Evolutionary conservation across 2,113 vertebrate genomes (phyloP).

Genomic region (Gorsachius goisagi): DNA sequence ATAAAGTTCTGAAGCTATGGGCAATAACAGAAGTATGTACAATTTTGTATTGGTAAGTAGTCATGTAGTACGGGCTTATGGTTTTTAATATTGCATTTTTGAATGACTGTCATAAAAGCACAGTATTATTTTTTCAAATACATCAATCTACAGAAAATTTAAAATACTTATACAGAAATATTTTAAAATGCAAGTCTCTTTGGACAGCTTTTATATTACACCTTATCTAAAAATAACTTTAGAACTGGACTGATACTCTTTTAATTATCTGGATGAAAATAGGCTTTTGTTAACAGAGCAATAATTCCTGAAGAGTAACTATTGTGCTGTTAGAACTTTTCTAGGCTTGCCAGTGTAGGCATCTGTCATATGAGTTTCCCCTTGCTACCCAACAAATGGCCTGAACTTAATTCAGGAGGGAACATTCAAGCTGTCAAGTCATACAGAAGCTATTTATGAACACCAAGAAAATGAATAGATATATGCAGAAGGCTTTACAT

Average conservation of each 20-base stretch:
- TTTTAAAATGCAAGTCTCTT: background rate
- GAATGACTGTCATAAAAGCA: background rate
- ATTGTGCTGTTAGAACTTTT: slow-evolving; percentile 5
- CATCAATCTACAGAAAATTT: background rate
- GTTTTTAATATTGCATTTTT: background rate
- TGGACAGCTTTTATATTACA: background rate
- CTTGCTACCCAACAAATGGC: slow-evolving; percentile 44
- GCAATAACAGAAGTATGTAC: background rate
- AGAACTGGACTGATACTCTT: background rate
- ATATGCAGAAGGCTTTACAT: slow-evolving; percentile 38
- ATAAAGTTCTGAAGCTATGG: background rate
- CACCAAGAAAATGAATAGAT: slow-evolving; percentile 42
- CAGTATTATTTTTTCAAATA: background rate
- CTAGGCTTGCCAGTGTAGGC: background rate
- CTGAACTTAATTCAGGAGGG: slow-evolving; percentile 62
- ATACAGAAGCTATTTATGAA: slow-evolving; percentile 27
- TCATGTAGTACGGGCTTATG: background rate
- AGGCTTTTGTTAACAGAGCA: background rate
- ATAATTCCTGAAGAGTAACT: background rate
- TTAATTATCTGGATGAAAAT: background rate
- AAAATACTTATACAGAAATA: background rate
- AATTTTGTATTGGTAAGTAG: background rate
- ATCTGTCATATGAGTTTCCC: slow-evolving; percentile 57
- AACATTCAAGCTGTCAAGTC: slow-evolving; percentile 60
- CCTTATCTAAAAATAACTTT: background rate